phyloP scores from a whole-genome alignment of 2,888 invertebrate species.

The Eurytoma adleriae region DNA sequence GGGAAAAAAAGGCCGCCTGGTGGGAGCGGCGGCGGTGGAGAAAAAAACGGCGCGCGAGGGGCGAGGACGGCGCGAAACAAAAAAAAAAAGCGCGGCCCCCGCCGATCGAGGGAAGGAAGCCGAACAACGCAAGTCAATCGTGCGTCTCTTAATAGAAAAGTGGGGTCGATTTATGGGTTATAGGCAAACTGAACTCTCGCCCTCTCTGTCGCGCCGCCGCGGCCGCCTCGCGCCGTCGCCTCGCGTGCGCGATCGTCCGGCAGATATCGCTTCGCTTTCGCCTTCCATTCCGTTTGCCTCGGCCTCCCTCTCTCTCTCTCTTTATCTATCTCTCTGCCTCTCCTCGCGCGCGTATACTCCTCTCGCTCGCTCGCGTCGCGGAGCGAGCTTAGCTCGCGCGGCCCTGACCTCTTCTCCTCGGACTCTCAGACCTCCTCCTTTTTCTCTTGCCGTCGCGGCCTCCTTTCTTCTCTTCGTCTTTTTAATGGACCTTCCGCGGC shows the following conservation, averaged over 20 bases:
- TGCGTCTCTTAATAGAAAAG: slow-evolving; percentile 76
- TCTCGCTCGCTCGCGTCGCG: not conserved
- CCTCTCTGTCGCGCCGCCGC: slow-evolving; percentile 47
- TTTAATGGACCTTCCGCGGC: slow-evolving; percentile 10
- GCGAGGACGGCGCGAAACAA: not conserved
- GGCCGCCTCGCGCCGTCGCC: slow-evolving; percentile 7
- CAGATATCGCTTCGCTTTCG: slow-evolving; percentile 35
- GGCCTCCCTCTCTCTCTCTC: slow-evolving; percentile 58
- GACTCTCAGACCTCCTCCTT: slow-evolving; percentile 1
- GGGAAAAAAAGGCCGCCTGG: not conserved
- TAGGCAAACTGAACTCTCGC: slow-evolving; percentile 72
- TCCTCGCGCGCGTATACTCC: not conserved
- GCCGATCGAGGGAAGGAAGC: slow-evolving; percentile 67
- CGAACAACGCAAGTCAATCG: slow-evolving; percentile 74
- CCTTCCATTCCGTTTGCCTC: slow-evolving; percentile 63
- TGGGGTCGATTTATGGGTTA: slow-evolving; percentile 76
- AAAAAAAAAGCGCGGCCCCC: slow-evolving; percentile 44
- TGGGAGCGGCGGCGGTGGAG: slow-evolving; percentile 3
- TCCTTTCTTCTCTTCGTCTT: not conserved
- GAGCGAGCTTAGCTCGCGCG: slow-evolving; percentile 47
- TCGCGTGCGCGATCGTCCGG: slow-evolving; percentile 12
- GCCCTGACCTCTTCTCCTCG: slow-evolving; percentile 63
- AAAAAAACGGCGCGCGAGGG: slow-evolving; percentile 1
- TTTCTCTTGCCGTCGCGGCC: not conserved
- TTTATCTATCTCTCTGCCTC: slow-evolving; percentile 3